phyloP scores from a whole-genome alignment of 2,113 vertebrate species.

The Atlantisia rogersi region DNA sequence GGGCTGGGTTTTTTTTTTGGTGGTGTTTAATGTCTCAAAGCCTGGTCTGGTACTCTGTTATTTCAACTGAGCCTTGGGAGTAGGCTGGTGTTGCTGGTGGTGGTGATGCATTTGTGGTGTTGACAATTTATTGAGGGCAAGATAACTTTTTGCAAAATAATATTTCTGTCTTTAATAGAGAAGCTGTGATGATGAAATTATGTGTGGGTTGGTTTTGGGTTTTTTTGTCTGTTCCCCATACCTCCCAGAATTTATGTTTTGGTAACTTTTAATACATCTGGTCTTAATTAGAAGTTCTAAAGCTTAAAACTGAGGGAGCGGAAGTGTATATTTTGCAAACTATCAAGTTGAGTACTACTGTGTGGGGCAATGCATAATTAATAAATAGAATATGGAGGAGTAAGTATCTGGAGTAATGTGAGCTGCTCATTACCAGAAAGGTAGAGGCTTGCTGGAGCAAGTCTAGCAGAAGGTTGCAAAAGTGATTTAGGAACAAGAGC shows the following conservation, averaged over 20 bases:
- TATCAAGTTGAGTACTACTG: background rate
- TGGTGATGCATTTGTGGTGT: background rate
- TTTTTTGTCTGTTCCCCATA: fast-evolving
- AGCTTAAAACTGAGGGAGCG: background rate
- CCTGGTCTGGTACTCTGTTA: background rate
- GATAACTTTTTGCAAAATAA: background rate
- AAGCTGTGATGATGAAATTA: background rate
- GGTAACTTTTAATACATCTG: background rate
- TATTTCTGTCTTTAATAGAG: background rate
- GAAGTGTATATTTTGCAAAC: background rate
- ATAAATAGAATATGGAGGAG: background rate
- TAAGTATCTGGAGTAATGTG: background rate
- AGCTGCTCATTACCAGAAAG: background rate
- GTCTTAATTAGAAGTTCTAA: background rate
- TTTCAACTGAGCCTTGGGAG: background rate
- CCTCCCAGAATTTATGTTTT: background rate
- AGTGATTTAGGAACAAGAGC: background rate
- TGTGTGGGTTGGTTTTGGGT: background rate
- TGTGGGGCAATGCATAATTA: background rate
- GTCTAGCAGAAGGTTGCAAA: background rate
- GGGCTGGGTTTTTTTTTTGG: background rate
- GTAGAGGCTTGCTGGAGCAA: background rate
- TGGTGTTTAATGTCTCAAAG: background rate
- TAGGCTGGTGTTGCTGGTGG: background rate
- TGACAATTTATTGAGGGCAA: background rate